phyloP scores from a whole-genome alignment of 2,113 vertebrate genomes.

The Oreochromis tanganicae region DNA sequence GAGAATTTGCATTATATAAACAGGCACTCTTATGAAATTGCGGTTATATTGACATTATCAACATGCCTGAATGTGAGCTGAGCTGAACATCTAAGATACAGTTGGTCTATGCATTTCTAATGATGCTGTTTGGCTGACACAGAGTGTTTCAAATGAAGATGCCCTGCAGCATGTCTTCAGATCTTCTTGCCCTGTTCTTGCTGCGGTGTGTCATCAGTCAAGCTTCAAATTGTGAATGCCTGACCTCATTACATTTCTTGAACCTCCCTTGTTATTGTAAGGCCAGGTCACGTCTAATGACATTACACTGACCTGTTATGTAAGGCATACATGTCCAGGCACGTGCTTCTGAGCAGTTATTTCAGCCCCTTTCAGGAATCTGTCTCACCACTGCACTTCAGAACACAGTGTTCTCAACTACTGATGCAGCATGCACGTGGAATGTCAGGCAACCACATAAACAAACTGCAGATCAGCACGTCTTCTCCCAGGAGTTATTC shows the following conservation, averaged over 20 bases:
- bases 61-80: background rate
- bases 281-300: conserved; percentile 2
- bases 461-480: background rate
- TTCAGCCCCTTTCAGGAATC: background rate
- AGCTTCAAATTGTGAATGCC: background rate
- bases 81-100: background rate
- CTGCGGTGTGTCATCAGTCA: background rate
- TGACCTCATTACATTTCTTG: background rate
- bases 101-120: background rate
- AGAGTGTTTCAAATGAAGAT: background rate
- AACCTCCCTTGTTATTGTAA: conserved; percentile 7
- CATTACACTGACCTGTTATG: conserved; percentile 43
- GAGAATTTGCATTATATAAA: background rate
- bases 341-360: background rate
- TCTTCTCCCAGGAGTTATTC: background rate
- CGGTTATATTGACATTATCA: background rate
- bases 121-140: background rate
- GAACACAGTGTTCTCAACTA: conserved; percentile 41
- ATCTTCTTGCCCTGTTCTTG: background rate
- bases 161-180: background rate
- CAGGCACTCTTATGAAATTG: background rate
- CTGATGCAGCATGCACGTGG: conserved; percentile 20
- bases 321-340: conserved; percentile 57
- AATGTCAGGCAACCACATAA: conserved; percentile 10
- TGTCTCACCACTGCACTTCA: background rate